Conservation (phyloP, 2,113 vertebrate genomes). For the Triplophysa rosa region DNA sequence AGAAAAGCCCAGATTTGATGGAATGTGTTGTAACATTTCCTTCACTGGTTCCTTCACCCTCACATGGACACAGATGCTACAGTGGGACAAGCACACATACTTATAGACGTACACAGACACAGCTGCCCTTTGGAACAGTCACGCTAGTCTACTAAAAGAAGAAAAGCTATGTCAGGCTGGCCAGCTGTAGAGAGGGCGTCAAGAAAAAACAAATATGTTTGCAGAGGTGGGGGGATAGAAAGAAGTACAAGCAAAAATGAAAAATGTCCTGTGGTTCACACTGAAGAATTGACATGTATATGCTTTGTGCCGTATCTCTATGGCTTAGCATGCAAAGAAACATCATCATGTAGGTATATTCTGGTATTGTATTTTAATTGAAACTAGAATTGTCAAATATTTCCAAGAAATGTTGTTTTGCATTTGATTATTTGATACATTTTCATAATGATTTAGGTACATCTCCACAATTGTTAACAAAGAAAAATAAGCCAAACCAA, state of each 20-base stretch:
- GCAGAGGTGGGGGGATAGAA: not conserved
- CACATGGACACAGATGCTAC: conserved; percentile 62
- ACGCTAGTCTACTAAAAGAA: conserved; percentile 18
- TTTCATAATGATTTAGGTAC: too few relatives aligned
- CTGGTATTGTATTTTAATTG: too few relatives aligned
- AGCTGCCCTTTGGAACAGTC: conserved; percentile 37
- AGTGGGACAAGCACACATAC: not conserved
- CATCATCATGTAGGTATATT: not conserved
- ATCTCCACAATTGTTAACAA: too few relatives aligned
- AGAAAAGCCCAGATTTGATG: conserved; percentile 64
- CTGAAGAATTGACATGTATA: not conserved
- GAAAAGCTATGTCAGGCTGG: conserved; percentile 17
- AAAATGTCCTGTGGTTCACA: conserved; percentile 6
- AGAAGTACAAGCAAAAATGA: not conserved
- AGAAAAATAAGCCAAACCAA: too few relatives aligned
- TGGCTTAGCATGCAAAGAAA: not conserved
- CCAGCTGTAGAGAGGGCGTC: conserved; percentile 37
- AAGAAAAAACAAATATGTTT: conserved; percentile 19
- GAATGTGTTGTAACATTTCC: conserved; percentile 71
- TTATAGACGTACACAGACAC: conserved; percentile 1
- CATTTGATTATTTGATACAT: too few relatives aligned
- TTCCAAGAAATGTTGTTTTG: too few relatives aligned
- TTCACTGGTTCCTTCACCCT: conserved; percentile 56
- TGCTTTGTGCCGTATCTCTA: not conserved
- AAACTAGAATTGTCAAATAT: too few relatives aligned